Evolutionary conservation across 2,797 vertebrate genomes (phyloP).

Genomic region (Sebastolobus altivelis): DNA sequence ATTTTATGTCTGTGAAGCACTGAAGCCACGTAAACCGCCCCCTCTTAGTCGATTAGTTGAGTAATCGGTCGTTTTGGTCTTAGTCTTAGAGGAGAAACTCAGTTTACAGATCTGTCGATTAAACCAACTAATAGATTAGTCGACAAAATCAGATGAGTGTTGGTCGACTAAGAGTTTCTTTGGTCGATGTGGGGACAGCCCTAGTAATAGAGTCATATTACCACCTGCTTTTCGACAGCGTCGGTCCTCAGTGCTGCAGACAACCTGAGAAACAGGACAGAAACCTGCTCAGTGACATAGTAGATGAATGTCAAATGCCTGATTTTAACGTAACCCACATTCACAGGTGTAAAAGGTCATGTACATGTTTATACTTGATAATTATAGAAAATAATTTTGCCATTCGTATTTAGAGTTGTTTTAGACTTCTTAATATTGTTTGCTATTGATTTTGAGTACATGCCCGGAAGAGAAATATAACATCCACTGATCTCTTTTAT

Average conservation of each 20-base stretch:
- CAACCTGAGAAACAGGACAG: background rate
- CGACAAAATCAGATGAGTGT: too few species aligned
- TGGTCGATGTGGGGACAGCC: too few species aligned
- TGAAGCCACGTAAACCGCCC: too few species aligned
- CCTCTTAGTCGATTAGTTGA: too few species aligned
- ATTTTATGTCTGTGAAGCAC: too few species aligned
- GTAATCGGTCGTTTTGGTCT: too few species aligned
- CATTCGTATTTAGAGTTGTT: background rate
- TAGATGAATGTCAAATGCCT: background rate
- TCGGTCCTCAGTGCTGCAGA: too few species aligned
- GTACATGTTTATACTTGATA: background rate
- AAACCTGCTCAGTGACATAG: background rate
- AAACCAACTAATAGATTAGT: too few species aligned
- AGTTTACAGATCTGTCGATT: too few species aligned
- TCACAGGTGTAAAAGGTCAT: background rate
- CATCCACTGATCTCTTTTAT: background rate
- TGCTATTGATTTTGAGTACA: background rate
- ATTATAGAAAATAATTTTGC: background rate
- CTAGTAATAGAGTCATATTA: background rate
- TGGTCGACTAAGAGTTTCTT: too few species aligned
- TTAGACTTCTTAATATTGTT: background rate
- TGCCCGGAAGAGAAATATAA: background rate
- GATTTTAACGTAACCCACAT: background rate
- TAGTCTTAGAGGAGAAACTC: too few species aligned
- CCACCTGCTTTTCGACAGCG: slow-evolving; percentile 12